phyloP scores from a whole-genome alignment of 2,113 vertebrate genomes.

The Sterna hirundo region DNA sequence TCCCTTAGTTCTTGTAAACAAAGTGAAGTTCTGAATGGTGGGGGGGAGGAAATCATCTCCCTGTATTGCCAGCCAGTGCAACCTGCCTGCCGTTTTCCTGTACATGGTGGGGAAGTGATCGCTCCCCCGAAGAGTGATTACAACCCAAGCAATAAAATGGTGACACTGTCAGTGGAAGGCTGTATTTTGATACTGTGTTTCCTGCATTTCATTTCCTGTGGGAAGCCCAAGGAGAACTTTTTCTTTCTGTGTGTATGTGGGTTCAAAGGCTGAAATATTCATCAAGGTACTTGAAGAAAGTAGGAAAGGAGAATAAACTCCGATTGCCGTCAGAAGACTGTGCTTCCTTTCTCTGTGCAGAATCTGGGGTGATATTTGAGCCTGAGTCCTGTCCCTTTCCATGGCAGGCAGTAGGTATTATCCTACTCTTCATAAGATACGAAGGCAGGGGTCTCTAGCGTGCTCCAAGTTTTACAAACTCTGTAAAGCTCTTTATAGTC shows the following conservation, averaged over 20 bases:
- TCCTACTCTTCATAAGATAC: not conserved
- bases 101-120: not conserved
- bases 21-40: constrained; percentile 45
- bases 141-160: not conserved
- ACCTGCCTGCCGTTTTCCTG: not conserved
- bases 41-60: not conserved
- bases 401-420: not conserved
- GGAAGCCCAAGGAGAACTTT: not conserved
- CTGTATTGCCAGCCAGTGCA: not conserved
- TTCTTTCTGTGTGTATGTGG: not conserved
- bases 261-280: not conserved
- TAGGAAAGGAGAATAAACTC: not conserved
- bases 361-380: not conserved
- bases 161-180: not conserved
- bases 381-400: not conserved
- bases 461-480: not conserved
- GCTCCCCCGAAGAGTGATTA: not conserved
- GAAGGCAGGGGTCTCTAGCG: not conserved
- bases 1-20: constrained; percentile 60
- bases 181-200: not conserved
- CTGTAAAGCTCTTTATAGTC: not conserved
- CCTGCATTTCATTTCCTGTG: not conserved
- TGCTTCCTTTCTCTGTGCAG: not conserved
- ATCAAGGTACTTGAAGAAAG: not conserved
- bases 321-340: not conserved